Evolutionary conservation across 1,140 invertebrate species (phyloP).

Genomic region (Caenorhabditis briggsae): DNA sequence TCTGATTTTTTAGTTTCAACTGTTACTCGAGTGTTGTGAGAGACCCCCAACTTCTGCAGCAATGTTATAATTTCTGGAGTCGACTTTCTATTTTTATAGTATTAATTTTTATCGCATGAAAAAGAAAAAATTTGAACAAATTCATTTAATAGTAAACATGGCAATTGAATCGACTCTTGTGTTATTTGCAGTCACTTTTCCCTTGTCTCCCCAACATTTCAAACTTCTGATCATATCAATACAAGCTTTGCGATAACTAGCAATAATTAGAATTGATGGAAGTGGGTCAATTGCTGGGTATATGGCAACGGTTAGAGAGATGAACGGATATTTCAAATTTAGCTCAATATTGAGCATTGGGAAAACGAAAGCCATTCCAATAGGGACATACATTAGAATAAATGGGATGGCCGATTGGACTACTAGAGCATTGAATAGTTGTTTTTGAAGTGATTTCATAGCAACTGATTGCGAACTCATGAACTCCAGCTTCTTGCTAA

Average conservation of each 20-base stretch:
- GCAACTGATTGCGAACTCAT: background rate
- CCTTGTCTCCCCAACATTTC: background rate
- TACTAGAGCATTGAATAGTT: background rate
- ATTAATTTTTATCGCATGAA: no score
- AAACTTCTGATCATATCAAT: background rate
- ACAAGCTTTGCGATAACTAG: background rate
- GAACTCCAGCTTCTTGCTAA: background rate
- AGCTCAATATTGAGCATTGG: slow-evolving; percentile 28
- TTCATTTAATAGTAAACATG: background rate
- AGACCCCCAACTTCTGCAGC: no score
- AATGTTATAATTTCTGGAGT: no score
- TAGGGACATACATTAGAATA: background rate
- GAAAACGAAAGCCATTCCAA: slow-evolving; percentile 9
- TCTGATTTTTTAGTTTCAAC: no score
- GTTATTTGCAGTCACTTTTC: background rate
- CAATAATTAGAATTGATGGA: slow-evolving; percentile 1
- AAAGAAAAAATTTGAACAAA: background rate
- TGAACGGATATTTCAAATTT: slow-evolving; percentile 4
- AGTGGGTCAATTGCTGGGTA: slow-evolving; percentile 23
- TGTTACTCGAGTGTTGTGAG: no score
- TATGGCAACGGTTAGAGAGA: background rate
- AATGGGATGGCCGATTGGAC: slow-evolving; percentile 4
- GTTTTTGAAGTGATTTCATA: slow-evolving; percentile 10
- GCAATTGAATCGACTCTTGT: background rate
- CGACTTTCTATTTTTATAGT: no score